A percentile compares a stretch with the other conserved stretches of the same genome.
These are phyloP conservation scores for Enteromius anoplus DNA, from an alignment of 2,797 vertebrate genomes.

Conservation along the genomic window DNA sequence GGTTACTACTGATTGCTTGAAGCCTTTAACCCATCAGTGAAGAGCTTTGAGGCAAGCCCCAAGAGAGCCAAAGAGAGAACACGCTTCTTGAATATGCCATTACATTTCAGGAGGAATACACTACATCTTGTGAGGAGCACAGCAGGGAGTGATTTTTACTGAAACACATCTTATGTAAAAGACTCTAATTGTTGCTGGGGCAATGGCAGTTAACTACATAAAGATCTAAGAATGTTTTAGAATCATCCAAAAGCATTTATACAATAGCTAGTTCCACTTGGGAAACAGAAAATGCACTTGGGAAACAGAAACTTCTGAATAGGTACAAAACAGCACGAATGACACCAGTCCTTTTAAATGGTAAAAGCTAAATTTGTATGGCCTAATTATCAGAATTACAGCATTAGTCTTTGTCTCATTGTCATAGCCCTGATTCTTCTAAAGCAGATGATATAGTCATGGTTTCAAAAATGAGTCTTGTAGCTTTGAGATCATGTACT, in stretches of 20 bases:
- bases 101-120: conserved; percentile 43
- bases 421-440: not conserved
- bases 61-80: conserved; percentile 45
- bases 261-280: not conserved
- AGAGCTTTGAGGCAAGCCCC: conserved; percentile 50
- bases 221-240: not conserved
- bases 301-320: not conserved
- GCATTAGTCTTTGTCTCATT: not conserved
- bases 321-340: not conserved
- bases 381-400: not conserved
- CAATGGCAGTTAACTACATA: conserved; percentile 1
- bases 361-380: not conserved
- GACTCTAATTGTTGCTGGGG: conserved; percentile 2
- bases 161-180: conserved; percentile 38
- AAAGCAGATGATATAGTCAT: not conserved
- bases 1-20: conserved; percentile 48
- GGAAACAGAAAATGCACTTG: not conserved
- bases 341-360: not conserved
- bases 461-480: not conserved
- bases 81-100: conserved; percentile 21
- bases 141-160: conserved; percentile 41
- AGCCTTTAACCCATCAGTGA: conserved; percentile 47
- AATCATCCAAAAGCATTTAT: not conserved
- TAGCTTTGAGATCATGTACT: not conserved
- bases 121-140: conserved; percentile 18